phyloP scores from a whole-genome alignment of 2,888 invertebrate species.

The Panzeria rudis region DNA sequence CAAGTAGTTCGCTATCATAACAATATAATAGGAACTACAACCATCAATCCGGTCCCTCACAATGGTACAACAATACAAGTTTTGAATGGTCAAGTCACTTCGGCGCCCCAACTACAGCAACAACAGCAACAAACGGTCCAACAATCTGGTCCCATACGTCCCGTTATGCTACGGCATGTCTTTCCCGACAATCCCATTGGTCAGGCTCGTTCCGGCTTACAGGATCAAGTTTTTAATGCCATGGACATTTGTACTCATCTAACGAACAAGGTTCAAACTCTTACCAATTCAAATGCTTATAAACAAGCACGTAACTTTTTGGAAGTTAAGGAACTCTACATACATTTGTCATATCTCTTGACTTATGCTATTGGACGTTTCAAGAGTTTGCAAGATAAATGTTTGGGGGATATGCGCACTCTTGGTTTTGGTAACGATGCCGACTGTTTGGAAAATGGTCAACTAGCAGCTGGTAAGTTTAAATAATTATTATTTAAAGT shows the following conservation, averaged over 20 bases:
- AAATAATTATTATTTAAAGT: background rate
- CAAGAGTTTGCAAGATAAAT: constrained; percentile 83
- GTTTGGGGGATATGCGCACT: constrained; percentile 82
- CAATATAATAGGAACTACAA: constrained; percentile 66
- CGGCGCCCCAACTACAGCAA: constrained; percentile 40
- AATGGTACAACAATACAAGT: constrained; percentile 74
- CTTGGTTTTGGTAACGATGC: constrained; percentile 83
- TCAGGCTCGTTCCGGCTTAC: constrained; percentile 80
- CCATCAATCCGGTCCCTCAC: constrained; percentile 61
- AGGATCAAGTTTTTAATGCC: constrained; percentile 82
- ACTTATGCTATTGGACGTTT: constrained; percentile 83
- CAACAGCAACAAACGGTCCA: constrained; percentile 50
- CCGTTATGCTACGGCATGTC: constrained; percentile 78
- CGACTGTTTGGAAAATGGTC: constrained; percentile 82
- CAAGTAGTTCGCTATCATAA: constrained; percentile 77
- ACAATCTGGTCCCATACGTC: constrained; percentile 66
- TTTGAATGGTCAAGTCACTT: constrained; percentile 71
- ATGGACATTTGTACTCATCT: constrained; percentile 83
- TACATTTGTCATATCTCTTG: constrained; percentile 83
- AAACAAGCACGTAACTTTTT: constrained; percentile 81
- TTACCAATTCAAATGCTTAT: constrained; percentile 83
- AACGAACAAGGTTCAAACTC: constrained; percentile 82
- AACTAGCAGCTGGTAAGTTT: constrained; percentile 81
- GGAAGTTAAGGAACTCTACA: constrained; percentile 83
- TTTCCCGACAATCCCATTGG: constrained; percentile 81